phyloP scores from a whole-genome alignment of 2,113 vertebrate genomes.

The Rhegmatorhina hoffmannsi region DNA sequence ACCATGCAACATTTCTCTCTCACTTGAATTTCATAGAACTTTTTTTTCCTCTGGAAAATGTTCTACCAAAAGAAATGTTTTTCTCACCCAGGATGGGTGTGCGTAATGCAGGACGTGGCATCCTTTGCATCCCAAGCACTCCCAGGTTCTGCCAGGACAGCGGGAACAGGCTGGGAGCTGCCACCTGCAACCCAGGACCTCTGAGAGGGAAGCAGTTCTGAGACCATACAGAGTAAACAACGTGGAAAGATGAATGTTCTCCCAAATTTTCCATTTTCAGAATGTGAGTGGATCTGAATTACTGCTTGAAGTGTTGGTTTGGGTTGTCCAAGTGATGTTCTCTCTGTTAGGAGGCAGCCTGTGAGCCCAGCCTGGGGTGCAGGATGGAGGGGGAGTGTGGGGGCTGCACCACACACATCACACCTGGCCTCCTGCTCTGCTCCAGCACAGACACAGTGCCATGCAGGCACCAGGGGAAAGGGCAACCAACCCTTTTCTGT shows the following conservation, averaged over 20 bases:
- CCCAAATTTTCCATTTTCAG: background rate
- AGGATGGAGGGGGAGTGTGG: background rate
- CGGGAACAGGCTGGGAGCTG: background rate
- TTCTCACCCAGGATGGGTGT: background rate
- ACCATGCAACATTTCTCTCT: background rate
- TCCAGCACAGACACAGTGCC: background rate
- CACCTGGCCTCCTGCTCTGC: background rate
- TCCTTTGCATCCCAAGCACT: background rate
- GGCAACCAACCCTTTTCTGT: background rate
- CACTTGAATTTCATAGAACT: background rate
- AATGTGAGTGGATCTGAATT: background rate
- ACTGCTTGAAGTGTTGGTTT: background rate
- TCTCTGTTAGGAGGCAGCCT: background rate
- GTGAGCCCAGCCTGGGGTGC: background rate
- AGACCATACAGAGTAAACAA: background rate
- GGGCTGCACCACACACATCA: background rate
- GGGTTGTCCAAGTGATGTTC: background rate
- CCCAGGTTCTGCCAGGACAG: background rate
- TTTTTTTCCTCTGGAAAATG: background rate
- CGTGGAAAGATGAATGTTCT: fast-evolving
- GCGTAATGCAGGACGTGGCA: background rate
- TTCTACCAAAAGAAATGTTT: conserved; percentile 35
- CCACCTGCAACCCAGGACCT: background rate
- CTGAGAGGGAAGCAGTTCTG: background rate
- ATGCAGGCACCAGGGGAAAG: background rate